These are phyloP conservation scores for Zosterops lateralis DNA, from an alignment of 2,113 vertebrate genomes.

Conservation along the genomic window DNA sequence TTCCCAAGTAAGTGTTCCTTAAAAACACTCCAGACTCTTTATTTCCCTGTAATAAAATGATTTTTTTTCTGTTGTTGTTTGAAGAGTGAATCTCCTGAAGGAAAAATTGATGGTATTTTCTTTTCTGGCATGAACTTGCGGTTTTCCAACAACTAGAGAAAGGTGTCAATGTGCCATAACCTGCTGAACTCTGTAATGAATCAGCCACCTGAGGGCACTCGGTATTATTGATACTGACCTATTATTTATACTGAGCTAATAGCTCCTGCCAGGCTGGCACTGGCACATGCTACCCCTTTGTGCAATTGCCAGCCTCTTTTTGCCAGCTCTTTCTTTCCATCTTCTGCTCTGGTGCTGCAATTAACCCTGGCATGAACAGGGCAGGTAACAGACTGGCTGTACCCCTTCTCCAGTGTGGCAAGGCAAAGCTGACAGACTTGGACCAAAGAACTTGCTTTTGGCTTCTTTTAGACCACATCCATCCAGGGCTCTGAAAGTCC, in stretches of 20 bases:
- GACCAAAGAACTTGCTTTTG: background rate
- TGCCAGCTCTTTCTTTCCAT: background rate
- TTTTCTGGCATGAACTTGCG: background rate
- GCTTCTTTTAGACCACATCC: background rate
- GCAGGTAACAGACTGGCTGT: background rate
- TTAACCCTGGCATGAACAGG: background rate
- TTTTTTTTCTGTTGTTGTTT: background rate
- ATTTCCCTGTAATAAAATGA: background rate
- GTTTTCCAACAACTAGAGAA: background rate
- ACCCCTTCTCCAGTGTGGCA: background rate
- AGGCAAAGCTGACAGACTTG: background rate
- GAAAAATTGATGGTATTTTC: background rate
- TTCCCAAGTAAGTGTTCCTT: background rate
- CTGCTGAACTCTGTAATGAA: background rate
- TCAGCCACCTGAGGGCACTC: background rate
- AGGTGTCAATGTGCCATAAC: background rate
- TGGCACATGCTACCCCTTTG: background rate
- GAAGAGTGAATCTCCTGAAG: background rate
- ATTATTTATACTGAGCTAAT: background rate
- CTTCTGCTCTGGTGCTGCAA: background rate
- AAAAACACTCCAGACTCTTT: background rate
- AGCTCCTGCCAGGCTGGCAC: background rate
- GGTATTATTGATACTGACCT: fast-evolving
- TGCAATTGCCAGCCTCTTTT: background rate
- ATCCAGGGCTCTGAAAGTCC: conserved; percentile 42